Evolutionary conservation across 2,888 invertebrate genomes (phyloP), one percentile per base, ranked within the genome.

Genomic region (Rhodophaea formosa): DNA sequence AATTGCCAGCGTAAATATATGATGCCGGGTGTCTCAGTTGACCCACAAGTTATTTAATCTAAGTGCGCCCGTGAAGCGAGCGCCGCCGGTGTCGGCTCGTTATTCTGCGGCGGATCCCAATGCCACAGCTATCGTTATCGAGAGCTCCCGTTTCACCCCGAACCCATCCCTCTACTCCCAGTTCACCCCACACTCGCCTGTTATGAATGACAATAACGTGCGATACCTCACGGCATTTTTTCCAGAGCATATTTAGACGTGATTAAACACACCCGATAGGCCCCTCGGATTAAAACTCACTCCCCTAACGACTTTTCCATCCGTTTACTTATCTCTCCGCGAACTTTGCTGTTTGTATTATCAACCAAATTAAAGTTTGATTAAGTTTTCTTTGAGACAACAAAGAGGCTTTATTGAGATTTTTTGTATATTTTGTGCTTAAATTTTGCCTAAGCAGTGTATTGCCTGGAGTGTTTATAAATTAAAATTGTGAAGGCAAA

Each of bases 171-270:
- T 67, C 62, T 62, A 57, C 45, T 58, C 60, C 45, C 55, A 66
- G 60, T 61, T 64, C 69, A 62, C 62, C 35, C 59, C 75, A 68
- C 71, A 68, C 72, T 64, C 69, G 69, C 72, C 77, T 74, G 86
- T 86, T 87, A 88, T 91, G 88, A 90, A 90, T 88, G 89, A 90
- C 89, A 90, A 89, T 89, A 88, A 80, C 84, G 83, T 79, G 82
- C 79, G 82, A 84, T 84, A 84, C 80, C 79, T 84, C 76, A 75
- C 79, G 75, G 72, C 72, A 85, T 87, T 88, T 88, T 88, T 84
- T 75, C 83, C 69, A 72, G 73, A 74, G 78, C 79, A 86, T 88
- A 88, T 86, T 88, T 83, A 84, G 84, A 82, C 82, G 85, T 87
- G 88, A 90, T 89, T 89, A 90, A 90, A 89, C 80, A 83, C 77